Evolutionary conservation across 2,113 vertebrate genomes (phyloP).

Genomic region (Ageneiosus marmoratus): DNA sequence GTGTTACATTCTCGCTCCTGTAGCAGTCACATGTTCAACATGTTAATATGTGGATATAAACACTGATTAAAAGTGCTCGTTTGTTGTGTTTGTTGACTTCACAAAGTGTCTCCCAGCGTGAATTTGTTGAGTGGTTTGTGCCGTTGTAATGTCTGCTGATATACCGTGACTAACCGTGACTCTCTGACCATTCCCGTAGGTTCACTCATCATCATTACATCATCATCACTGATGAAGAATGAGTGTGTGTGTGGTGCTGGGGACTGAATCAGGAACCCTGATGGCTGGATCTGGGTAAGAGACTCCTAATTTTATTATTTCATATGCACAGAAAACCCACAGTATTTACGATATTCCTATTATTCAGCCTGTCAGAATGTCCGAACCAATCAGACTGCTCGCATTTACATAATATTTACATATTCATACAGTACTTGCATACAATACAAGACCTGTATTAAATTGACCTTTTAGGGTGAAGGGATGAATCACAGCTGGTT

Average conservation of each 20-base stretch:
- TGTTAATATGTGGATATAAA: neutral
- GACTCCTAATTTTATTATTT: neutral
- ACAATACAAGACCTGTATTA: no score
- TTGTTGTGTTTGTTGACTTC: neutral
- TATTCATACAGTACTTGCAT: neutral
- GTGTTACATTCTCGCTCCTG: no score
- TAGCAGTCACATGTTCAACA: neutral
- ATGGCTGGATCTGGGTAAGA: constrained; percentile 57
- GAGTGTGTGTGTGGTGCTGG: constrained; percentile 44
- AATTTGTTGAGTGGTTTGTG: neutral
- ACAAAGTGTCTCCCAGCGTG: neutral
- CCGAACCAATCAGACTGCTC: neutral
- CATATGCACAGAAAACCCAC: neutral
- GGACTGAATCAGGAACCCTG: constrained; percentile 51
- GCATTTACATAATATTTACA: neutral
- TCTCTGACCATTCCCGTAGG: neutral
- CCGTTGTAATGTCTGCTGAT: neutral
- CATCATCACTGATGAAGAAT: constrained; percentile 42
- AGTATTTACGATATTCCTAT: neutral
- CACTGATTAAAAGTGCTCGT: neutral
- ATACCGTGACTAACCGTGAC: neutral
- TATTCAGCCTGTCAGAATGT: no score
- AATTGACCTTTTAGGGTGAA: neutral
- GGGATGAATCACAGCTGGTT: neutral
- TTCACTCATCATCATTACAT: neutral